Conservation (phyloP, 2,797 vertebrate species). For the Lagocephalus sceleratus region DNA sequence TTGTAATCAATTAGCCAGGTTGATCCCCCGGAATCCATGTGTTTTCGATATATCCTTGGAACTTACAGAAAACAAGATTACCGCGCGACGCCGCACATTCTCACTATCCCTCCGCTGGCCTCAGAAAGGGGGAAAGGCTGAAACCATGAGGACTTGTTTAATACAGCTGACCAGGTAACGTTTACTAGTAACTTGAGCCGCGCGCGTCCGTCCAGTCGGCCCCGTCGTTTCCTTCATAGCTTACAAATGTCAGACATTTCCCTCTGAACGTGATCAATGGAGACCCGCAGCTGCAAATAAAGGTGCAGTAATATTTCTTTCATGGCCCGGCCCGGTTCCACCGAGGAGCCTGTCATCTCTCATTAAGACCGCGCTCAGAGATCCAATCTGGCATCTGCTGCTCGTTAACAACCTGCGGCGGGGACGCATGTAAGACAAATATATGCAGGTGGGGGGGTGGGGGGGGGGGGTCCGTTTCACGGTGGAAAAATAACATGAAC, state of each 20-base stretch:
- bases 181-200: conserved; percentile 14
- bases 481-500: background rate
- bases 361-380: conserved; percentile 60
- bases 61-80: conserved; percentile 1
- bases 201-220: conserved; percentile 42
- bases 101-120: conserved; percentile 5
- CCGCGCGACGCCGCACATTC: background rate
- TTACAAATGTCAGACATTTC: conserved; percentile 64
- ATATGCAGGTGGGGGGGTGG: too few species aligned
- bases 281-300: conserved; percentile 43
- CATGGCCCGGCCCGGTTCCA: conserved; percentile 52
- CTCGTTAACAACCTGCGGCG: conserved; percentile 63
- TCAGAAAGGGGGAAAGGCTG: conserved; percentile 11
- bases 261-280: conserved; percentile 58
- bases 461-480: conserved; percentile 42
- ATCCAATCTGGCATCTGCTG: conserved; percentile 76
- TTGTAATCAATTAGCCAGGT: too few species aligned
- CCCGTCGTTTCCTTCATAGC: conserved; percentile 50
- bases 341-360: conserved; percentile 68
- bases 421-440: conserved; percentile 57
- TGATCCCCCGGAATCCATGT: background rate
- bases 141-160: conserved; percentile 2
- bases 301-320: conserved; percentile 53
- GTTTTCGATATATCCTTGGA: background rate
- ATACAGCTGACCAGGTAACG: conserved; percentile 5